Conservation (phyloP, 2,113 vertebrate genomes). For the Semicossyphus pulcher region DNA sequence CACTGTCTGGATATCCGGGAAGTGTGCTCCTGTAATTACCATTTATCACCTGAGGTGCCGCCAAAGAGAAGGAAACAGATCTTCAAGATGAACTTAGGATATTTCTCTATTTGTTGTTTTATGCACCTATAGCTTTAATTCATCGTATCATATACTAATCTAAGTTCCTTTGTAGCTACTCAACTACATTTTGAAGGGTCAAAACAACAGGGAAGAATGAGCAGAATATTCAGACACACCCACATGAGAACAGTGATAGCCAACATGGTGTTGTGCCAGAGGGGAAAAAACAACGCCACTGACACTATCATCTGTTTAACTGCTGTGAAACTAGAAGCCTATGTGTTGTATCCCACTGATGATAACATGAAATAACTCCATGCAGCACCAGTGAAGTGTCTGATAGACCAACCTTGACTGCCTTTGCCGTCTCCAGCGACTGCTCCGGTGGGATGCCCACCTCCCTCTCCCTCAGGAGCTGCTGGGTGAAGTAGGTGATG, state of each 20-base stretch:
- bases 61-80: too few species aligned
- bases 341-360: background rate
- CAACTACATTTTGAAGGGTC: background rate
- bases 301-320: background rate
- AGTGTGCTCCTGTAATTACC: too few species aligned
- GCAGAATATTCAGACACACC: background rate
- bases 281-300: background rate
- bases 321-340: background rate
- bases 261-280: background rate
- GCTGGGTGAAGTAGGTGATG: conserved; percentile 99
- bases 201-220: background rate
- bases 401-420: conserved; percentile 90
- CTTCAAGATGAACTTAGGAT: too few species aligned
- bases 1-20: too few species aligned
- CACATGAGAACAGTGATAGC: background rate
- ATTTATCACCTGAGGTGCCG: too few species aligned
- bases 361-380: background rate
- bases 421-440: conserved; percentile 98
- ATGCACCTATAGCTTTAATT: too few species aligned
- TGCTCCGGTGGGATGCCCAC: conserved; percentile 98
- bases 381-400: background rate
- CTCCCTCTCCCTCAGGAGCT: conserved; percentile 95
- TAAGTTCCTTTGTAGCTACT: background rate
- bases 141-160: background rate
- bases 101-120: too few species aligned